Evolutionary conservation across 1,140 invertebrate species (phyloP).

Genomic region (Mercenaria mercenaria): DNA sequence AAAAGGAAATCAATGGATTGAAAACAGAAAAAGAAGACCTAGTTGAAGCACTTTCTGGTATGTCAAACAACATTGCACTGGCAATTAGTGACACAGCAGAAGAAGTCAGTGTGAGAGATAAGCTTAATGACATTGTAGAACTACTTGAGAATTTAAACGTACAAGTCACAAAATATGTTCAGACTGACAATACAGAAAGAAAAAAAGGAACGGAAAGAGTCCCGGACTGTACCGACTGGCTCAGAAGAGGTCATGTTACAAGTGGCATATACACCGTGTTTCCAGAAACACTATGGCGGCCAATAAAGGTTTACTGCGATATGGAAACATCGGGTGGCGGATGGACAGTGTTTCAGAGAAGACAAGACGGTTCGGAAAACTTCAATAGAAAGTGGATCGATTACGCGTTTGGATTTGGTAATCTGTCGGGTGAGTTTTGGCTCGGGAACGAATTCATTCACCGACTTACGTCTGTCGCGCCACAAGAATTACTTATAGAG

Average conservation of each 20-base stretch:
- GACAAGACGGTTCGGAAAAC: constrained; percentile 91
- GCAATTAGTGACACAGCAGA: not conserved
- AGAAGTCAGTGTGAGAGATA: not conserved
- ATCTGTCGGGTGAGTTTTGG: constrained; percentile 89
- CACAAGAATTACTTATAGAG: constrained; percentile 43
- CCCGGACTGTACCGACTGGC: constrained; percentile 15
- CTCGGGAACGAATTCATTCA: constrained; percentile 77
- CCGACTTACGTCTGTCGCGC: not conserved
- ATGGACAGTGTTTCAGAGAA: constrained; percentile 91
- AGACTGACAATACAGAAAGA: not conserved
- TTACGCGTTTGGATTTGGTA: constrained; percentile 97
- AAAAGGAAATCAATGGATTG: not conserved
- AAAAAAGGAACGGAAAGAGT: not conserved
- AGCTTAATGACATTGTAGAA: not conserved
- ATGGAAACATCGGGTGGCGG: constrained; percentile 88
- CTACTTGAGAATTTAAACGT: not conserved
- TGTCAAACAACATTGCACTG: not conserved
- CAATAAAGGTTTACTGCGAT: constrained; percentile 89
- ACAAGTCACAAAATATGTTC: not conserved
- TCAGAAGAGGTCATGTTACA: not conserved
- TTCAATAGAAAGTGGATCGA: constrained; percentile 97
- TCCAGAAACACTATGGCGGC: constrained; percentile 8
- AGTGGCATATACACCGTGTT: constrained; percentile 41
- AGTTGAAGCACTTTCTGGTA: not conserved
- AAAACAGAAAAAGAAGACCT: not conserved